Percentiles rank a stretch among this genome's conserved stretches.
Conservation (phyloP, 2,888 invertebrate species). For the Drosophila putrida region DNA sequence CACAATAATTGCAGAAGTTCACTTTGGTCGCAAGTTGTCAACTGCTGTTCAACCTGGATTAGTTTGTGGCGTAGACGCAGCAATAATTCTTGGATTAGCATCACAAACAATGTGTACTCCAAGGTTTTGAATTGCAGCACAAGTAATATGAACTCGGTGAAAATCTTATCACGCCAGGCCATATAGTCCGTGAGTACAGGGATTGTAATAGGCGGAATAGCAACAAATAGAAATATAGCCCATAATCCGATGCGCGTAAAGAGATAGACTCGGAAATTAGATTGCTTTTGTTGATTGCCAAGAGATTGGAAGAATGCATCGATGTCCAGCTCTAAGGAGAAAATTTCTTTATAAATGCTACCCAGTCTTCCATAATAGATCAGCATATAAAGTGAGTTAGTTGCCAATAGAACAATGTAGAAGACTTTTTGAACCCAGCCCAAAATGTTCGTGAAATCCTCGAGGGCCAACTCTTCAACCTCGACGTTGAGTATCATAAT, state of each 20-base stretch:
- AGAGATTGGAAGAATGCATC: not conserved
- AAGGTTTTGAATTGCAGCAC: conserved; percentile 62
- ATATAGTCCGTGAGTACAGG: conserved; percentile 35
- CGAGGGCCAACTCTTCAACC: conserved; percentile 34
- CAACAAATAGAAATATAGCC: conserved; percentile 32
- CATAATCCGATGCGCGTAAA: conserved; percentile 50
- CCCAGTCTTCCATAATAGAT: conserved; percentile 38
- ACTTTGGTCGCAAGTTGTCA: conserved; percentile 34
- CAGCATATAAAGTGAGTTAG: conserved; percentile 44
- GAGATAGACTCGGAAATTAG: conserved; percentile 39
- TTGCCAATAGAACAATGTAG: conserved; percentile 36
- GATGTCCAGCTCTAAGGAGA: conserved; percentile 66
- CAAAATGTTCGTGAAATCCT: conserved; percentile 64
- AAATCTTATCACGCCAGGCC: conserved; percentile 20
- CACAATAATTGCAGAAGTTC: conserved; percentile 48
- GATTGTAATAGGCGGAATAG: conserved; percentile 33
- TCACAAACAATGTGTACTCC: conserved; percentile 70
- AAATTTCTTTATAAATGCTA: conserved; percentile 54
- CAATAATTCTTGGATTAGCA: conserved; percentile 66
- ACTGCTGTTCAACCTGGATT: conserved; percentile 48
- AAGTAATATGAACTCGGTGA: conserved; percentile 50
- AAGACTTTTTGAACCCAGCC: conserved; percentile 47
- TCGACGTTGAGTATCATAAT: conserved; percentile 42
- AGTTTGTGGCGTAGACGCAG: conserved; percentile 55
- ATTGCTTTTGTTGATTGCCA: not conserved